Conservation (phyloP, 2,888 invertebrate genomes). For the Hydraecia micacea region DNA sequence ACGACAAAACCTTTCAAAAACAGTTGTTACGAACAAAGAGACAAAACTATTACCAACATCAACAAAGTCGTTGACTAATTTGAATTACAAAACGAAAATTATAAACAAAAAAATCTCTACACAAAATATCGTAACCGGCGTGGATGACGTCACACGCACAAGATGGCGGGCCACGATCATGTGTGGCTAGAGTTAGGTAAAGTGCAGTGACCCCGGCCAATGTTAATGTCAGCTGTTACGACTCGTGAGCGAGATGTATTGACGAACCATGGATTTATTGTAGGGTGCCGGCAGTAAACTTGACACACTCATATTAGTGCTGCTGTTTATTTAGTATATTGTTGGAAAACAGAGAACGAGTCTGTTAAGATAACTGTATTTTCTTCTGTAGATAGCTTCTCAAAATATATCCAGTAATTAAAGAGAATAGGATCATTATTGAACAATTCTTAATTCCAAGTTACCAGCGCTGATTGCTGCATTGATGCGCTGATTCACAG, state of each 20-base stretch:
- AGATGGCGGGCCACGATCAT: conserved; percentile 78
- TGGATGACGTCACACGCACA: conserved; percentile 76
- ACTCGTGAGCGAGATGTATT: conserved; percentile 66
- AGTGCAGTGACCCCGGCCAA: conserved; percentile 83
- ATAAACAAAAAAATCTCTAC: conserved; percentile 61
- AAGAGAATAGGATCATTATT: background rate
- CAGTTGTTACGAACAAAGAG: background rate
- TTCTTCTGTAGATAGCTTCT: background rate
- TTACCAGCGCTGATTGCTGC: background rate
- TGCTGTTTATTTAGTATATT: conserved; percentile 8
- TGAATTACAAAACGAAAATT: conserved; percentile 62
- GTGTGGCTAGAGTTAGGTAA: conserved; percentile 77
- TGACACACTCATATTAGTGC: conserved; percentile 32
- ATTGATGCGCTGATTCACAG: background rate
- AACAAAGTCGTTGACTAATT: conserved; percentile 52
- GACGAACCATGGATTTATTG: conserved; percentile 62
- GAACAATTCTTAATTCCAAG: background rate
- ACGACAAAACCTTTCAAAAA: background rate
- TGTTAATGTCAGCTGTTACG: conserved; percentile 85
- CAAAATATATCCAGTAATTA: background rate
- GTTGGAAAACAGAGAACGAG: background rate
- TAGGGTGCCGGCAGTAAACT: conserved; percentile 47
- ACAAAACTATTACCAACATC: conserved; percentile 17
- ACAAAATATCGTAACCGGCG: conserved; percentile 69
- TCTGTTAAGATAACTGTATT: background rate